Evolutionary conservation across 2,113 vertebrate species (phyloP).

Genomic region (Corythaeola cristata): DNA sequence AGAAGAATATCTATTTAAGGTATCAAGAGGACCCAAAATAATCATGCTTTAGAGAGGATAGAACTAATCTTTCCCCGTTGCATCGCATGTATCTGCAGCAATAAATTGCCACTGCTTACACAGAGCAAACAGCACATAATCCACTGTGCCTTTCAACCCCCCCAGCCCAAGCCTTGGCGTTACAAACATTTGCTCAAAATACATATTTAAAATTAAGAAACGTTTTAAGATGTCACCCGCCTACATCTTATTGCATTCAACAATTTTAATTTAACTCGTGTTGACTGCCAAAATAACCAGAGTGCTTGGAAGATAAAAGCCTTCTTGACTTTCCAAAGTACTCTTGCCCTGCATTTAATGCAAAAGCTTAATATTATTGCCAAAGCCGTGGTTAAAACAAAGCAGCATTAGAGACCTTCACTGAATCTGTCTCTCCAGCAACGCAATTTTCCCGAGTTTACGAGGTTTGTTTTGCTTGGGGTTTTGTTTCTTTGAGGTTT

Average conservation of each 20-base stretch:
- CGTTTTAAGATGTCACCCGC: not conserved
- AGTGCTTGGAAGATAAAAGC: not conserved
- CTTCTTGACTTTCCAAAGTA: not conserved
- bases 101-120: constrained; percentile 25
- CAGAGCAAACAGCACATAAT: constrained; percentile 22
- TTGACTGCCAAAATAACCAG: not conserved
- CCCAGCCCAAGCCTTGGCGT: not conserved
- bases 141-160: not conserved
- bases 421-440: not conserved
- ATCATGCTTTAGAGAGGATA: constrained; percentile 47
- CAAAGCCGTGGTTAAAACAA: not conserved
- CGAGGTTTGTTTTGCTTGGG: not conserved
- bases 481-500: not conserved
- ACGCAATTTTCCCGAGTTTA: not conserved
- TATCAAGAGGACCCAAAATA: constrained; percentile 48
- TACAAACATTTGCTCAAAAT: not conserved
- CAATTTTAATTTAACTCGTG: not conserved
- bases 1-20: constrained; percentile 39
- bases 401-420: not conserved
- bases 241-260: not conserved
- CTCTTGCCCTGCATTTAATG: not conserved
- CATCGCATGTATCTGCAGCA: constrained; percentile 29
- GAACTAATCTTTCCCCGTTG: constrained; percentile 24
- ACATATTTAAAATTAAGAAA: not conserved
- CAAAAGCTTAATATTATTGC: not conserved